Evolutionary conservation across 2,113 vertebrate genomes (phyloP).

Genomic region (Corydoras sp.): DNA sequence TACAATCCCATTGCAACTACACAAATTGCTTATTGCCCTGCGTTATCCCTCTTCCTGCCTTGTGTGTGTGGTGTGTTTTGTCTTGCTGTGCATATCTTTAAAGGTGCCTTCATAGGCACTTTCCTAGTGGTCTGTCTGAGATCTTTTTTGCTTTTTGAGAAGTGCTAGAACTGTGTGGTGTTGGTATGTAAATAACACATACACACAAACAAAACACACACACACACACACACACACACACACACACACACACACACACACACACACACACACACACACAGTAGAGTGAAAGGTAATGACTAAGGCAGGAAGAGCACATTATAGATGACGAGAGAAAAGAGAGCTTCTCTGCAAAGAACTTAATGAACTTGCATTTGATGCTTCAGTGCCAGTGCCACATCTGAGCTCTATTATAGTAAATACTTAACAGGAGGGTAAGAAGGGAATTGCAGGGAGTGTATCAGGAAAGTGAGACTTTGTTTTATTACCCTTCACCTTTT

Average conservation of each 20-base stretch:
- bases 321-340: constrained; percentile 19
- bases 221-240: constrained; percentile 22
- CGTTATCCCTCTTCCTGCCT: constrained; percentile 42
- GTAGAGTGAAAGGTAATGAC: constrained; percentile 39
- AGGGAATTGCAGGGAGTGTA: not conserved
- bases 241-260: constrained; percentile 8
- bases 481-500: constrained; percentile 25
- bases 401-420: constrained; percentile 40
- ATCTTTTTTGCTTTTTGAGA: constrained; percentile 22
- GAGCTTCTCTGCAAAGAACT: constrained; percentile 34
- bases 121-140: constrained; percentile 43
- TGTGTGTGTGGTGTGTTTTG: constrained; percentile 27
- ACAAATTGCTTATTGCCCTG: constrained; percentile 61
- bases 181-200: constrained; percentile 23
- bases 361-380: constrained; percentile 47
- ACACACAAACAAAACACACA: not conserved
- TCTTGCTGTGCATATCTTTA: constrained; percentile 25
- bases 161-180: too few species aligned
- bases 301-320: constrained; percentile 38
- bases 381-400: constrained; percentile 39
- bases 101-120: constrained; percentile 19
- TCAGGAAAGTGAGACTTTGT: not conserved
- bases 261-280: constrained; percentile 21
- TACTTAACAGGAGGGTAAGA: constrained; percentile 37
- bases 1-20: constrained; percentile 67